Evolutionary conservation across 35 echinoderm and acorn worm species (phyloP).

Genomic region (Ptychodera flava): DNA sequence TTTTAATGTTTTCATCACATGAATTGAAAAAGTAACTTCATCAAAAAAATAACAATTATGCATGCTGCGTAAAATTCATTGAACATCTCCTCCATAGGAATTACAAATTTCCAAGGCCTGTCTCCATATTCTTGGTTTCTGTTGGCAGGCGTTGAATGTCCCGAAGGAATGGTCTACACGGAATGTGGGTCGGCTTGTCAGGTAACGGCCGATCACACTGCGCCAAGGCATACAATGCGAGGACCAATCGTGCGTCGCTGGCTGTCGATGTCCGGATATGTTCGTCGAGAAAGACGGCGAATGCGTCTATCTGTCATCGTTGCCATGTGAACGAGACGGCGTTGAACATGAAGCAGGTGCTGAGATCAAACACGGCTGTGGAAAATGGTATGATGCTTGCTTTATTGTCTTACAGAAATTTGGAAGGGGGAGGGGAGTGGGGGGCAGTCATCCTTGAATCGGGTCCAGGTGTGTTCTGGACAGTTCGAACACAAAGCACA

Average conservation of each 20-base stretch:
- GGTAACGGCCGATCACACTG: slow-evolving; percentile 6
- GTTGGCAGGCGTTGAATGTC: not conserved
- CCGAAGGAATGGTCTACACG: not conserved
- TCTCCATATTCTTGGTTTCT: too few relatives aligned
- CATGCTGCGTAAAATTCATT: too few relatives aligned
- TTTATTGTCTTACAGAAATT: too few relatives aligned
- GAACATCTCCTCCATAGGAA: too few relatives aligned
- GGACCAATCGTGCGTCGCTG: slow-evolving; percentile 47
- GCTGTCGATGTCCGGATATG: slow-evolving; percentile 57
- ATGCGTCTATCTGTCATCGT: slow-evolving; percentile 31
- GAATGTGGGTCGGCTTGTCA: slow-evolving; percentile 32
- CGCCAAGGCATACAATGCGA: slow-evolving; percentile 11
- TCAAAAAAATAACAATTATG: too few relatives aligned
- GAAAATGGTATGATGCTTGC: slow-evolving; percentile 53
- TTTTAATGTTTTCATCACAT: too few relatives aligned
- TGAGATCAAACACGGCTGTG: slow-evolving; percentile 44
- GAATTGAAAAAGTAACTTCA: too few relatives aligned
- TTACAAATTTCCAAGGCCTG: too few relatives aligned
- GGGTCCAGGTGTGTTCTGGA: too few relatives aligned
- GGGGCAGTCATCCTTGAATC: too few relatives aligned
- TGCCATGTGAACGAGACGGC: slow-evolving; percentile 32
- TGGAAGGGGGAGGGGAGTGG: too few relatives aligned
- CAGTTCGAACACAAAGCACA: too few relatives aligned
- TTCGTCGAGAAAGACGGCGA: slow-evolving; percentile 19
- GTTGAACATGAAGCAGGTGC: slow-evolving; percentile 13